Evolutionary conservation across 1,140 invertebrate genomes (phyloP), one percentile per base, ranked within the genome.

Genomic region (Drosophila pallidifrons): DNA sequence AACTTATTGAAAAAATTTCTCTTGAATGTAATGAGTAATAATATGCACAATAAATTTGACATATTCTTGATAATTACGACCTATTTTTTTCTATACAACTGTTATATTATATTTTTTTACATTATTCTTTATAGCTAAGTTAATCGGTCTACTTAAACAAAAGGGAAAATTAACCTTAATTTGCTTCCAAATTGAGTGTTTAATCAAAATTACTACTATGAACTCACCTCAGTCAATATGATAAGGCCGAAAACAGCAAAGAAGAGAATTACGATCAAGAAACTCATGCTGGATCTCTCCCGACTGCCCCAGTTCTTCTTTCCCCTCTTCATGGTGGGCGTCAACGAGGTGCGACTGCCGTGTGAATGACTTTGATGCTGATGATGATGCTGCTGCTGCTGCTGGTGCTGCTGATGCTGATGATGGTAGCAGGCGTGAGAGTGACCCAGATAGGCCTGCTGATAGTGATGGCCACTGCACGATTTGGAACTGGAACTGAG

Each of bases 181-280:
- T 25, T 25, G 3, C 3, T 25, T 25, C 3, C 20, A 25, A 25
- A 25, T 20, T 0, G 20, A 20, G 2, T 1, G 20, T 20, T 20
- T 20, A 20, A 20, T 25, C 20, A 25, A 25, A 25, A 25, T 25
- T 25, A 25, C 20, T 3, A 25, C 3, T 0, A 6, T 46, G 25
- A 6, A 78, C 85, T 91, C n/a, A 92, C 91, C 93, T 97, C 96
- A 41, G 96, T 97, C 46, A 98, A 93, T 10, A 98, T 95, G 76
- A 98, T 97, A 58, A 97, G 93, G 8, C 96, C 96, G 83, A 97
- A 98, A 41, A 98, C 95, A n/a, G 95, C 96, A 91, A 98, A 97
- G 92, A 98, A 98, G 93, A 97, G 96, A 66, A 98, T 94, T 30
- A 98, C 96, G 82, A 98, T 96, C 93, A 97, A 96, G 93, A 97